A percentile compares a stretch with the other conserved stretches of the same genome.
phyloP scores from a whole-genome alignment of 2,113 vertebrate genomes.

The Lichenostomus cassidix region DNA sequence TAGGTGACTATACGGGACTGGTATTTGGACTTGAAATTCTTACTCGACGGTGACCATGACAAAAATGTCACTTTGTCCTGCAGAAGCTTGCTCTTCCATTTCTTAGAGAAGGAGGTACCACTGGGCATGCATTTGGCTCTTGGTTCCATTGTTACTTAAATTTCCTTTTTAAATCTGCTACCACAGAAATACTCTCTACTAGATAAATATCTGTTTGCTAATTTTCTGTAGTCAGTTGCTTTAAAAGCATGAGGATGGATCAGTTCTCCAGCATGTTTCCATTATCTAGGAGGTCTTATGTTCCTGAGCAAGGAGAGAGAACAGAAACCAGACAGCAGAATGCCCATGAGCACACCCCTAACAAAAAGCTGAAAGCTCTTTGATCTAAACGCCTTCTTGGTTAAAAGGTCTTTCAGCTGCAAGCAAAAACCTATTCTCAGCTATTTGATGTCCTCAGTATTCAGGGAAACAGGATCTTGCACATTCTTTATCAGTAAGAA shows the following conservation, averaged over 20 bases:
- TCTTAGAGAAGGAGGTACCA: neutral
- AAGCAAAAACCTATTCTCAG: constrained; percentile 21
- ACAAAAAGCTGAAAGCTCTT: constrained; percentile 16
- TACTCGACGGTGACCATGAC: neutral
- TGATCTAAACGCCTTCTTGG: neutral
- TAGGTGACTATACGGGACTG: neutral
- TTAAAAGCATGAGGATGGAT: neutral
- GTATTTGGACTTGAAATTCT: neutral
- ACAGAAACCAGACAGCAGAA: neutral
- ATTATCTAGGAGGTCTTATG: neutral
- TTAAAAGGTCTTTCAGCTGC: constrained; percentile 38
- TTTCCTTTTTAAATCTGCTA: neutral
- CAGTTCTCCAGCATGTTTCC: neutral
- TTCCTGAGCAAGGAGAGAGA: neutral
- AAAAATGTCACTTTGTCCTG: neutral
- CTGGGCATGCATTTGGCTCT: neutral
- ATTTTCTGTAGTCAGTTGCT: neutral
- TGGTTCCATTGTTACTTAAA: neutral
- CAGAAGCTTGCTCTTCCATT: neutral
- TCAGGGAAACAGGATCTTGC: constrained; percentile 60
- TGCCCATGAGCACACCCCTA: neutral
- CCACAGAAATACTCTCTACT: neutral
- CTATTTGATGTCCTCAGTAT: constrained; percentile 23
- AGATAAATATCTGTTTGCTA: neutral
- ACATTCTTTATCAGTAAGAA: constrained; percentile 58